Base-by-base conservation (phyloP, 2,888 invertebrate species). In the Agonopterix alstromeriana region DNA sequence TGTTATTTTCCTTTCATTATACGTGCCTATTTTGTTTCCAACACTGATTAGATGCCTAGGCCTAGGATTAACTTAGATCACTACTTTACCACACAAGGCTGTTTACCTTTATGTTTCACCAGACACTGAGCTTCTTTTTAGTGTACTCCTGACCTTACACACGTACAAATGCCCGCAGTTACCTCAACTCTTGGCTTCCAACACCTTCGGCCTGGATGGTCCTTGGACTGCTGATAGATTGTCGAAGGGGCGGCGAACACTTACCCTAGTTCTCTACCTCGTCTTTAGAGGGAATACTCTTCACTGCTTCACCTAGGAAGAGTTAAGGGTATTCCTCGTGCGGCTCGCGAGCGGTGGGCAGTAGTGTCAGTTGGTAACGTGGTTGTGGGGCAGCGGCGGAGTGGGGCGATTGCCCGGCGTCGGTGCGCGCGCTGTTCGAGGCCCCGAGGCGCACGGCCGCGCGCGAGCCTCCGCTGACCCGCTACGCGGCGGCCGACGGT, bases 401-500 rank as follows among this genome's bases (percentile, higher is more conserved):
- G 67, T 83, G 84, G 86, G 85, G 85, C 60, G 81, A 71, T 54
- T 85, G 87, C 72, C 82, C 85, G 63, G 89, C 86, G 76, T 90
- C 81, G 77, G 89, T 89, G 70, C 85, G 85, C 67, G 90, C 85
- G 82, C 85, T 88, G 84, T 90, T 83, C 77, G 85, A 85, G 82
- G 79, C 75, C 60, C 86, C 83, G 62, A 74, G 71, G 68, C 78
- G 77, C 66, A 78, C 81, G 58, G 77, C 79, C 61, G 78, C 81
- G 61, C 81, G 82, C 42, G 81, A 80, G 51, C 88, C 90, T 57
- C 84, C 91, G 56, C 81, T 91, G 76, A 91, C 91, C 67, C 90
- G 90, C 73, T 90, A 91, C 86, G 89, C 90, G 62, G 90, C 91
- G 64, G 87, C 91, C 56, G 91, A 90, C 67, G 91, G 91, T 79